A percentile compares a stretch with the other conserved stretches of the same genome.
These are phyloP conservation scores for Holotrichia oblita DNA, from an alignment of 1,140 invertebrate genomes.

Conservation along the genomic window DNA sequence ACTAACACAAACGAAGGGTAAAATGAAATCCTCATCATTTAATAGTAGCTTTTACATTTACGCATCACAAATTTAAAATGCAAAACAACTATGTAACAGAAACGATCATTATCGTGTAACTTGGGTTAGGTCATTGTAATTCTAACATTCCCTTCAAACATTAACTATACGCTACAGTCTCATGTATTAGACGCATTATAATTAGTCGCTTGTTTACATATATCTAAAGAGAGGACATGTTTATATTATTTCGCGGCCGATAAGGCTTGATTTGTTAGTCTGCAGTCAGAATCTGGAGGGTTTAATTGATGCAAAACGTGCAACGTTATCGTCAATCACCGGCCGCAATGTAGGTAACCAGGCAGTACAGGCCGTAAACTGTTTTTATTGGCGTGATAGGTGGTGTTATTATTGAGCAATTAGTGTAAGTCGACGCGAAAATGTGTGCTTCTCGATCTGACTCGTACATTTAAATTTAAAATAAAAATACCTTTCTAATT, in stretches of 20 bases:
- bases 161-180: neutral
- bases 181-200: neutral
- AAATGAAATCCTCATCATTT: too few species aligned
- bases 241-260: slow-evolving; percentile 12
- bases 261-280: slow-evolving; percentile 20
- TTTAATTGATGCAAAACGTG: slow-evolving; percentile 18
- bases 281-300: neutral
- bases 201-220: slow-evolving; percentile 17
- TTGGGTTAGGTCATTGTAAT: too few species aligned
- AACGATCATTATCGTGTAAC: too few species aligned
- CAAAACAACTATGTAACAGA: too few species aligned
- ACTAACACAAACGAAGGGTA: too few species aligned
- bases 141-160: too few species aligned
- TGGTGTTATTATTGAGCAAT: slow-evolving; percentile 13
- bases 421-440: slow-evolving; percentile 1
- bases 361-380: neutral
- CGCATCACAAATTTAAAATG: too few species aligned
- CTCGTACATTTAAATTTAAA: neutral
- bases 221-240: slow-evolving; percentile 8
- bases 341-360: neutral
- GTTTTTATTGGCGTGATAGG: slow-evolving; percentile 20
- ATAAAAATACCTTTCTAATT: neutral
- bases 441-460: neutral
- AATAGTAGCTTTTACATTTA: too few species aligned
- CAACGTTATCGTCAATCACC: slow-evolving; percentile 11